Base-by-base conservation (phyloP, 2,888 invertebrate species). In the Drosophila barbarae region DNA sequence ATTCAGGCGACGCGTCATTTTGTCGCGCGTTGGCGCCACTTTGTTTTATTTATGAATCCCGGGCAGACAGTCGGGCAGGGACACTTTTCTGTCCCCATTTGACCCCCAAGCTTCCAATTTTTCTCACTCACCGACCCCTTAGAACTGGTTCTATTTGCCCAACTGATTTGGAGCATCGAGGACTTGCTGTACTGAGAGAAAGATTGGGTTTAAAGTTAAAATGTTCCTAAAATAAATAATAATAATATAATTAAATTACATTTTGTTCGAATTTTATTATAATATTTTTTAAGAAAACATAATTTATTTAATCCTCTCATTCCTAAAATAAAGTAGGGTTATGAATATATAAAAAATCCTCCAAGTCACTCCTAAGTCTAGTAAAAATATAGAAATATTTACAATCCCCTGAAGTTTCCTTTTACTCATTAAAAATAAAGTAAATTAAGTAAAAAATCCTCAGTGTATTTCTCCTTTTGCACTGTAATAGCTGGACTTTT, bases 21-120 rank as follows among this genome's bases (percentile, higher is more conserved):
- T 65, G 70, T 64, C 64, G 69, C 64, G 69, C 52, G 51, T 51
- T 83, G 81, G 81, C 81, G 81, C 81, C 81, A 78, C 69, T 83
- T 83, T 77, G 71, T 77, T 77, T 77, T 83, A 81, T 83, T 81
- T 83, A 81, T 83, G 80, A 74, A 69, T 68, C 58, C 64, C 55
- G 69, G 71, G 60, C 85, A 76, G 82, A 78, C 84, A 71, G 59
- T 69, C 54, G 67, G 73, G 69, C 70, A 55, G 69, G 44, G 50
- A 52, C 64, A 42, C 23, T n/a, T 7, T 41, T 12, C n/a, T 15
- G 30, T 32, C 28, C 18, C 39, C n/a, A 54, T 39, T 35, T n/a
- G 52, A 46, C 18, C 50, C 34, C 21, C 47, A 39, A 34, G 26
- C 12, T 21, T 5, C 10, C 15, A 12, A 38, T 23, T 47, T 52